Percentiles rank a stretch among this genome's conserved stretches.
These are phyloP conservation scores for Candoia aspera DNA, from an alignment of 2,113 vertebrate species.

Conservation along the genomic window DNA sequence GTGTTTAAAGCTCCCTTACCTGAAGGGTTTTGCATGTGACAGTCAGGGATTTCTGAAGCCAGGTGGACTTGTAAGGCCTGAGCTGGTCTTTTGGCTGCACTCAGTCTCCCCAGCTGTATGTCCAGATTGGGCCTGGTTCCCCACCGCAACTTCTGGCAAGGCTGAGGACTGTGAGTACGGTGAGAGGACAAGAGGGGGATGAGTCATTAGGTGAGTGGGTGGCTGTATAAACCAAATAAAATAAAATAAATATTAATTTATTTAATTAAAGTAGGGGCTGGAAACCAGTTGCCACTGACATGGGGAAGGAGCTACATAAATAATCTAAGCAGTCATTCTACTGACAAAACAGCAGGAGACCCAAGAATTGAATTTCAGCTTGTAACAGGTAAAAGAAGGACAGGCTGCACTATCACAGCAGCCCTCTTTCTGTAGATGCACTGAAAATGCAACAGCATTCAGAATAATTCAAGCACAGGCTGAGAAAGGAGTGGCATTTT, in stretches of 20 bases:
- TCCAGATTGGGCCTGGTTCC: neutral
- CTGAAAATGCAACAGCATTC: neutral
- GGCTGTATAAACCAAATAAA: neutral
- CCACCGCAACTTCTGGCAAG: neutral
- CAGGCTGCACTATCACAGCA: neutral
- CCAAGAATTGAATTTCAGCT: neutral
- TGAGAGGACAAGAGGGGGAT: neutral
- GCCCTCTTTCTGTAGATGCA: neutral
- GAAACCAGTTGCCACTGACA: neutral
- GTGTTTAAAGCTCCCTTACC: neutral
- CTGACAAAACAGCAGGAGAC: neutral
- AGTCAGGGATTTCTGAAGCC: neutral
- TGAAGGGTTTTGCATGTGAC: neutral
- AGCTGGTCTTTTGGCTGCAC: neutral
- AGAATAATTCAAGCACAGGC: neutral
- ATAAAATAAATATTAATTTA: too few species aligned
- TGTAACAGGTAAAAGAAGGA: neutral
- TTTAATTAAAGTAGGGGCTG: neutral
- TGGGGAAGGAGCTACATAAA: neutral
- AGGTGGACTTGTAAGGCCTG: neutral
- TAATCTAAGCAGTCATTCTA: neutral
- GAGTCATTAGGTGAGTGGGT: neutral
- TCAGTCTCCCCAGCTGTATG: neutral
- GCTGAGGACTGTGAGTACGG: neutral
- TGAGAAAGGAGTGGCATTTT: constrained; percentile 1